Evolutionary conservation across 2,113 vertebrate genomes (phyloP), one percentile per base, ranked within the genome.

Genomic region (Heteronetta atricapilla): DNA sequence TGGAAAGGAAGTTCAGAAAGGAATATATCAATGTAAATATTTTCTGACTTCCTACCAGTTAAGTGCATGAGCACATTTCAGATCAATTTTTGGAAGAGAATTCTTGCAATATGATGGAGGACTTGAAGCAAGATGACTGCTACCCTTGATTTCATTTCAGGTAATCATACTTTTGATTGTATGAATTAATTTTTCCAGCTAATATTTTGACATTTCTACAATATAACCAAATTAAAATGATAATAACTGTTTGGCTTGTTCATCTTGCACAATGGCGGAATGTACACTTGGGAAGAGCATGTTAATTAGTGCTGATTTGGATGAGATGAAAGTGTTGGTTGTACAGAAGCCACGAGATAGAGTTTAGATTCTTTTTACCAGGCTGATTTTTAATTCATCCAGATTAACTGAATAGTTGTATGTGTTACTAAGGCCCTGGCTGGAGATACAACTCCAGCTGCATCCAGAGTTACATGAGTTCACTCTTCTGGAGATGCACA

Each of bases 191-290:
- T 90, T 95, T 93, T 64, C 8, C 48, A 62, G 92, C 48, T 93
- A 95, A 95, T 95, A 97, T 96, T 95, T 95, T 96, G 96, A 94
- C 93, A 91, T 78, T 84, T 75, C 53, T 90, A 83, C 88, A 93
- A 90, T 90, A 93, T 83, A 86, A 86, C 78, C 60, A 75, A 86
- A 88, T 88, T 64, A 72, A 86, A 94, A 91, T 0, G 2, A 60
- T 81, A 95, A 88, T 84, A 84, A 78, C 38, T 59, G 36, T 86
- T 80, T 79, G 73, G 60, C 69, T 88, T 86, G 64, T 93, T 95
- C 68, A 75, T 81, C 85, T 69, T 90, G 64, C 15, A 4, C 7
- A 31, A 38, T 78, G 42, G 13, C 52, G 88, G 62, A 78, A 89
- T 74, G 73, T 52, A 78, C 36, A 69, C 74, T 48, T 10, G 11